phyloP scores from a whole-genome alignment of 2,113 vertebrate species.

The Sakesphorus luctuosus region DNA sequence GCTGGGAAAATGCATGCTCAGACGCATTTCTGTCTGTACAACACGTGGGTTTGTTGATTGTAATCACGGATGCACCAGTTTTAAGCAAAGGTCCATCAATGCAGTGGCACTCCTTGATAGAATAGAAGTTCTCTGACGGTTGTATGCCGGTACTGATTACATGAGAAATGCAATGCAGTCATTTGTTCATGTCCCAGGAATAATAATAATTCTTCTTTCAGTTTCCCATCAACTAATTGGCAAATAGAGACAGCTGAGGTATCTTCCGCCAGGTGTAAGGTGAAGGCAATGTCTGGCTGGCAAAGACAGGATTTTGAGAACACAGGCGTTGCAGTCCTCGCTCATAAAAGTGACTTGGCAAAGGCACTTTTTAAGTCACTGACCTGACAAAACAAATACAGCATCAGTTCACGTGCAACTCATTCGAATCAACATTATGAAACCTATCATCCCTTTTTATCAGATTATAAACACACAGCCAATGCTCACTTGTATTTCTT shows the following conservation, averaged over 20 bases:
- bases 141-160: constrained; percentile 61
- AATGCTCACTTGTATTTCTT: not conserved
- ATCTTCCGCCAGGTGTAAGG: constrained; percentile 65
- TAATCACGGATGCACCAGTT: constrained; percentile 54
- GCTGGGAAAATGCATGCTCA: constrained; percentile 77
- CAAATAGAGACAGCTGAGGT: constrained; percentile 76
- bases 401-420: constrained; percentile 51
- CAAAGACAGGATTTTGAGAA: constrained; percentile 56
- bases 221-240: constrained; percentile 66
- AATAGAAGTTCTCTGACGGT: constrained; percentile 24
- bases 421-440: not conserved
- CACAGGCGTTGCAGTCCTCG: constrained; percentile 51
- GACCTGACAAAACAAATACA: constrained; percentile 80
- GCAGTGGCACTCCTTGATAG: constrained; percentile 75
- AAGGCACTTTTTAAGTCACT: constrained; percentile 85
- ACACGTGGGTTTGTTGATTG: constrained; percentile 24
- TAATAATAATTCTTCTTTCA: constrained; percentile 47
- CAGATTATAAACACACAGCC: not conserved
- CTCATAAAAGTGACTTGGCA: constrained; percentile 76
- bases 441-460: not conserved
- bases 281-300: constrained; percentile 68
- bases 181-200: constrained; percentile 62
- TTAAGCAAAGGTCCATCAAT: constrained; percentile 74
- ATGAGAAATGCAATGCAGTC: constrained; percentile 58
- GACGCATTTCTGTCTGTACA: constrained; percentile 70